Conservation (phyloP, 35 echinoderm and acorn worm genomes). For the Amphiura filiformis region DNA sequence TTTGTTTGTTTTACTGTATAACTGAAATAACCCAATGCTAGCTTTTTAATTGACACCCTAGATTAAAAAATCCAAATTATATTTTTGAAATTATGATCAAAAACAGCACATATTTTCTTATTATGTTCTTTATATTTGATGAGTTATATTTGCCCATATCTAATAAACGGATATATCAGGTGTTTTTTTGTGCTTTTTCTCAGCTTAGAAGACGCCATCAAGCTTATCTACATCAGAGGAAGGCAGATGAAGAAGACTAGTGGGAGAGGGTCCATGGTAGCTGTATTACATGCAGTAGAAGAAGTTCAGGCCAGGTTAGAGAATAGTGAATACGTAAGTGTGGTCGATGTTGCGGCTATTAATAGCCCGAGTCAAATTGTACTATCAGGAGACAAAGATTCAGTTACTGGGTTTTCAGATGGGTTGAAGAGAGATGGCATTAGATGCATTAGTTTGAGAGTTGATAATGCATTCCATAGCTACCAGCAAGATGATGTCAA, state of each 20-base stretch:
- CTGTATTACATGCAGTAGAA: constrained; percentile 78
- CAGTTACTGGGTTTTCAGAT: constrained; percentile 59
- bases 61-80: too few species aligned
- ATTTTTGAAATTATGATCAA: too few species aligned
- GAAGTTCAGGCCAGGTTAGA: constrained; percentile 75
- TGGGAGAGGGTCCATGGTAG: constrained; percentile 83
- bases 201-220: constrained; percentile 88
- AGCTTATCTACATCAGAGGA: constrained; percentile 86
- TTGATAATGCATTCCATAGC: constrained; percentile 95
- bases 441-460: constrained; percentile 73
- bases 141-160: too few species aligned
- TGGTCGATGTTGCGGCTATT: constrained; percentile 84
- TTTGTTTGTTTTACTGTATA: too few species aligned
- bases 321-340: constrained; percentile 79
- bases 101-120: too few species aligned
- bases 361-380: constrained; percentile 96
- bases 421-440: constrained; percentile 64
- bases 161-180: too few species aligned
- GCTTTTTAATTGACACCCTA: too few species aligned
- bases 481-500: constrained; percentile 89
- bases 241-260: constrained; percentile 85
- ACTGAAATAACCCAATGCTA: too few species aligned
- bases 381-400: constrained; percentile 85
- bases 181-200: too few species aligned
- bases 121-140: too few species aligned